These are phyloP conservation scores for Eulemur rufifrons DNA, from an alignment of 2,113 vertebrate species.

Conservation along the genomic window DNA sequence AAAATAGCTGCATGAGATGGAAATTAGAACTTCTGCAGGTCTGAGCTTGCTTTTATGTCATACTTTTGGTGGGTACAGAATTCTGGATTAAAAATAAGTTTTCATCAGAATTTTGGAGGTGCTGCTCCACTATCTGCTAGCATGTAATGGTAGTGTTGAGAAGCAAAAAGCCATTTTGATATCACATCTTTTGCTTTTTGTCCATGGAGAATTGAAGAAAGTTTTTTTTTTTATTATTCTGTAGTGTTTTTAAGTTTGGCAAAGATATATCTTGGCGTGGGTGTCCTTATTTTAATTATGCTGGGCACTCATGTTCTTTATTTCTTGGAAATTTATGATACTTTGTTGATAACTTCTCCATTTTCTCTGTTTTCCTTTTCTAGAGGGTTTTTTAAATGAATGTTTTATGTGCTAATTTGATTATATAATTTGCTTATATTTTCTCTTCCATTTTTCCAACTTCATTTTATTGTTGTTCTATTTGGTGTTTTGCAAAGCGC, in stretches of 20 bases:
- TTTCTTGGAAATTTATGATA: neutral
- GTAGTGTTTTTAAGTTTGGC: neutral
- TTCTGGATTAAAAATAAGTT: too few species aligned
- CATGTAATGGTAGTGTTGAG: neutral
- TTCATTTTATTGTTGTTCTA: neutral
- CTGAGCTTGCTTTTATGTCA: neutral
- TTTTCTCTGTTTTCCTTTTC: neutral
- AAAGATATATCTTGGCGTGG: neutral
- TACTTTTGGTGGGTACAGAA: too few species aligned
- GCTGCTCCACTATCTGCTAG: neutral
- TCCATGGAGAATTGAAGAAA: neutral
- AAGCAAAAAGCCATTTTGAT: neutral
- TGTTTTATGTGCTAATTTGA: neutral
- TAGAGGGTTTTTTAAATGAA: neutral
- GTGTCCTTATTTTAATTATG: neutral
- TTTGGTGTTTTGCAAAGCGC: neutral
- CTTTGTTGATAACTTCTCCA: neutral
- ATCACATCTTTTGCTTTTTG: neutral
- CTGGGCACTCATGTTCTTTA: neutral
- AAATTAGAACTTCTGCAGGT: neutral
- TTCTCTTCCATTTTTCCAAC: neutral
- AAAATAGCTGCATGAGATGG: neutral
- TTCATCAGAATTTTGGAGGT: too few species aligned
- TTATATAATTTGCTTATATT: neutral
- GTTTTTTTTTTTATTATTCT: neutral